Conservation (phyloP, 2,888 invertebrate species). For the Euclidia mi region DNA sequence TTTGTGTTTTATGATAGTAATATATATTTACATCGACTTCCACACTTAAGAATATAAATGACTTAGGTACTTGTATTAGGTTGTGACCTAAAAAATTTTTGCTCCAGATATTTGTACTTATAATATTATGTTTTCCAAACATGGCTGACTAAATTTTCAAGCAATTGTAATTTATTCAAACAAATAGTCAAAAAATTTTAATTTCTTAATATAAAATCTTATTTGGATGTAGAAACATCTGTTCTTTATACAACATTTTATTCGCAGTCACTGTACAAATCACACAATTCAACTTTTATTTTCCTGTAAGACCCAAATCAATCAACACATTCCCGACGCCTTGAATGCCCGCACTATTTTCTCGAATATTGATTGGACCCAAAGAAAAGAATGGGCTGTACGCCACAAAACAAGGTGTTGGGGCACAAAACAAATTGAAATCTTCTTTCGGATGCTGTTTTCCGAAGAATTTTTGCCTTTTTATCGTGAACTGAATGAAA, state of each 20-base stretch:
- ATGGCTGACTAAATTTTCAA: too few relatives aligned
- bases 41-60: too few relatives aligned
- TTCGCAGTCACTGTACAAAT: not conserved
- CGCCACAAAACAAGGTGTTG: conserved; percentile 10
- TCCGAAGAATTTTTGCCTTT: conserved; percentile 61
- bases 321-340: conserved; percentile 4
- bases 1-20: not conserved
- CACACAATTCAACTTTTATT: not conserved
- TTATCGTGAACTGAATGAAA: conserved; percentile 87
- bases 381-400: conserved; percentile 11
- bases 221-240: too few relatives aligned
- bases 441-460: conserved; percentile 6
- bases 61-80: too few relatives aligned
- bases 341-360: conserved; percentile 5
- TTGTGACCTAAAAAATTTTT: too few relatives aligned
- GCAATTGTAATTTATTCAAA: too few relatives aligned
- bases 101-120: too few relatives aligned
- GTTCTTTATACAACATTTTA: not conserved
- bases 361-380: conserved; percentile 12
- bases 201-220: too few relatives aligned
- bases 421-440: conserved; percentile 96
- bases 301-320: conserved; percentile 3
- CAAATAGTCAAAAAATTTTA: too few relatives aligned
- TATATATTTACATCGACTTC: too few relatives aligned
- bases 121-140: too few relatives aligned